These are phyloP conservation scores for Myopa testacea DNA, from an alignment of 2,888 invertebrate genomes.

Conservation along the genomic window DNA sequence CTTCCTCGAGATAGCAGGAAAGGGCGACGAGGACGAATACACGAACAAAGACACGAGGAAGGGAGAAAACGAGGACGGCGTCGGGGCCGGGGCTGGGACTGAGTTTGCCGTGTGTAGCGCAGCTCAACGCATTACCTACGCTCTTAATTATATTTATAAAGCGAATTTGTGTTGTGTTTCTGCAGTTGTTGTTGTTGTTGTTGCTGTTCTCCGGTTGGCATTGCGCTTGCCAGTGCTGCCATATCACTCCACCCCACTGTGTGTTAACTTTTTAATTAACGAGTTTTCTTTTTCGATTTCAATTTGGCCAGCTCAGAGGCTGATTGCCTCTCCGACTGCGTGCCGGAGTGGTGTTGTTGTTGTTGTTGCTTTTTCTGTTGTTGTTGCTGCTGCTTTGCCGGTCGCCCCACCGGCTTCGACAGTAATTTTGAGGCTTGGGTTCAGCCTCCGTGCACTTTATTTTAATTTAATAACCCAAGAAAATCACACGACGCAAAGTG, in stretches of 20 bases:
- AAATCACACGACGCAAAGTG: conserved; percentile 31
- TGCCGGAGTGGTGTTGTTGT: conserved; percentile 6
- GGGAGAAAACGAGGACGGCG: neutral
- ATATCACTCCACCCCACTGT: conserved; percentile 44
- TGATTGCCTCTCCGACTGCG: conserved; percentile 3
- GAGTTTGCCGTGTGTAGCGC: conserved; percentile 27
- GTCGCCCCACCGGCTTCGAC: conserved; percentile 17
- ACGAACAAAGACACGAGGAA: neutral
- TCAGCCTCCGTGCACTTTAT: conserved; percentile 37
- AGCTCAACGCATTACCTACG: conserved; percentile 42
- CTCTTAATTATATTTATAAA: conserved; percentile 55
- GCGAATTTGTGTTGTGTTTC: conserved; percentile 10
- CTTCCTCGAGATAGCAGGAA: conserved; percentile 1
- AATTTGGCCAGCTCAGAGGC: conserved; percentile 54
- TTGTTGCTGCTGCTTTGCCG: conserved; percentile 23
- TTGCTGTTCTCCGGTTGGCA: neutral
- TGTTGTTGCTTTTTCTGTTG: conserved; percentile 3
- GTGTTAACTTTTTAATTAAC: conserved; percentile 65
- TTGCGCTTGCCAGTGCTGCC: conserved; percentile 11
- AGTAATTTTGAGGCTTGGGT: conserved; percentile 32
- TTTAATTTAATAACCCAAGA: conserved; percentile 38
- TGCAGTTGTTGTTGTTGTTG: neutral
- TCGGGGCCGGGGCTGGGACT: neutral
- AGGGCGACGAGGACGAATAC: neutral
- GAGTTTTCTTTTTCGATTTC: conserved; percentile 65